A percentile compares a stretch with the other conserved stretches of the same genome.
phyloP scores from a whole-genome alignment of 2,113 vertebrate species.

The Megaleporinus macrocephalus region DNA sequence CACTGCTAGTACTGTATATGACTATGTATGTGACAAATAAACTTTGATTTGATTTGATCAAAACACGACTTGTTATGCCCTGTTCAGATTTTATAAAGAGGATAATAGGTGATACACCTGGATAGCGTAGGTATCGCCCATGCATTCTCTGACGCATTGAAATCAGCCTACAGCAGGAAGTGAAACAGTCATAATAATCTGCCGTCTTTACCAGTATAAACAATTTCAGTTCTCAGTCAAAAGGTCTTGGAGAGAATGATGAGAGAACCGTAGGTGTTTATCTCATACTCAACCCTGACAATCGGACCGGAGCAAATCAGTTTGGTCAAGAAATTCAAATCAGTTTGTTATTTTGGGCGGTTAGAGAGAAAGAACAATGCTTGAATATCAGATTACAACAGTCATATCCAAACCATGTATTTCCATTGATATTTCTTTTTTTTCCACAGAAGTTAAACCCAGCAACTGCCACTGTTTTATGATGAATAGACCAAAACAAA shows the following conservation, averaged over 20 bases:
- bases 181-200: neutral
- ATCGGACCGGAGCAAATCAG: neutral
- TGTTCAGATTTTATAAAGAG: neutral
- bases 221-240: neutral
- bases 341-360: neutral
- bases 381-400: neutral
- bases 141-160: neutral
- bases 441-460: too few species aligned
- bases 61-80: neutral
- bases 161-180: neutral
- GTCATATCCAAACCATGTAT: too few species aligned
- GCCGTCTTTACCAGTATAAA: neutral
- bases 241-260: neutral
- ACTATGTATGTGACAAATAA: too few species aligned
- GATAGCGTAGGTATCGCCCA: neutral
- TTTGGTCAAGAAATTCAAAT: neutral
- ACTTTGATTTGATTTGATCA: too few species aligned
- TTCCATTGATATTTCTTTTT: too few species aligned
- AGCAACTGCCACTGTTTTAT: too few species aligned
- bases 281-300: neutral
- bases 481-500: too few species aligned
- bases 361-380: neutral
- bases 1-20: too few species aligned
- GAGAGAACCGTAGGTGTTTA: neutral
- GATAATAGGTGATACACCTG: neutral